Evolutionary conservation across 2,113 vertebrate species (phyloP).

Genomic region (Danio rerio): GRCz12tu NC_133192.1:8419001-8419500

Average conservation of each 20-base stretch:
- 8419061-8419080: no score
- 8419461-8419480: not conserved
- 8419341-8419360: not conserved
- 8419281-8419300: not conserved
- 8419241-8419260: not conserved
- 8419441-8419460: slow-evolving; percentile 22
- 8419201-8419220: not conserved
- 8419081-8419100: no score
- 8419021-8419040: no score
- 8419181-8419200: not conserved
- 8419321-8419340: not conserved
- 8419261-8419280: not conserved
- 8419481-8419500: slow-evolving; percentile 15
- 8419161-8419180: not conserved
- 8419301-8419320: not conserved
- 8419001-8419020: no score
- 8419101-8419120: no score
- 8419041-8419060: no score
- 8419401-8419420: slow-evolving; percentile 1
- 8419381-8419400: slow-evolving; percentile 4
- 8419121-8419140: not conserved
- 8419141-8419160: not conserved
- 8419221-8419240: not conserved
- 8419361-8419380: not conserved
- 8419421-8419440: slow-evolving; percentile 16